phyloP scores from a whole-genome alignment of 2,888 invertebrate genomes.

The Furcula furcula region DNA sequence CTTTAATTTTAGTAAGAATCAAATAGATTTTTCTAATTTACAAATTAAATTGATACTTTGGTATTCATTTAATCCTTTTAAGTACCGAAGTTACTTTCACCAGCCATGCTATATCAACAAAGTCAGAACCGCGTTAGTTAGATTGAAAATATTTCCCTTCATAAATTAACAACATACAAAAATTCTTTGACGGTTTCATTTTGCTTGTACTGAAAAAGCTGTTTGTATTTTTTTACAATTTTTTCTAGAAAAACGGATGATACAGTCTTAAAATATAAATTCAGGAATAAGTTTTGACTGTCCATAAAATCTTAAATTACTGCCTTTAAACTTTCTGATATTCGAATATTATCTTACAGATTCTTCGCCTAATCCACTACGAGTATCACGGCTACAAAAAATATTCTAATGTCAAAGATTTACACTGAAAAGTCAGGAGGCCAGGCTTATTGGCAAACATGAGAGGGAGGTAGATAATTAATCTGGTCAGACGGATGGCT shows the following conservation, averaged over 20 bases:
- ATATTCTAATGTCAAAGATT: constrained; percentile 46
- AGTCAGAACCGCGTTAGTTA: no score
- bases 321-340: constrained; percentile 20
- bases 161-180: no score
- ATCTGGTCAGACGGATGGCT: constrained; percentile 73
- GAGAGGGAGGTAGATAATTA: constrained; percentile 72
- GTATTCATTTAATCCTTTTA: no score
- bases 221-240: no score
- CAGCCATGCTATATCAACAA: no score
- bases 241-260: constrained; percentile 1
- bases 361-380: constrained; percentile 20
- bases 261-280: constrained; percentile 37
- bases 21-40: no score
- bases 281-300: constrained; percentile 20
- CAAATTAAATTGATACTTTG: no score
- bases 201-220: no score
- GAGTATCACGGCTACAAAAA: constrained; percentile 23
- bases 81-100: no score
- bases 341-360: constrained; percentile 7
- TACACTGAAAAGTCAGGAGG: constrained; percentile 61
- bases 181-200: no score
- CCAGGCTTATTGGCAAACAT: constrained; percentile 76
- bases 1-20: no score
- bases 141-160: no score
- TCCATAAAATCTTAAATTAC: constrained; percentile 38